phyloP scores from a whole-genome alignment of 2,888 invertebrate genomes.

The Elmis aenea region DNA sequence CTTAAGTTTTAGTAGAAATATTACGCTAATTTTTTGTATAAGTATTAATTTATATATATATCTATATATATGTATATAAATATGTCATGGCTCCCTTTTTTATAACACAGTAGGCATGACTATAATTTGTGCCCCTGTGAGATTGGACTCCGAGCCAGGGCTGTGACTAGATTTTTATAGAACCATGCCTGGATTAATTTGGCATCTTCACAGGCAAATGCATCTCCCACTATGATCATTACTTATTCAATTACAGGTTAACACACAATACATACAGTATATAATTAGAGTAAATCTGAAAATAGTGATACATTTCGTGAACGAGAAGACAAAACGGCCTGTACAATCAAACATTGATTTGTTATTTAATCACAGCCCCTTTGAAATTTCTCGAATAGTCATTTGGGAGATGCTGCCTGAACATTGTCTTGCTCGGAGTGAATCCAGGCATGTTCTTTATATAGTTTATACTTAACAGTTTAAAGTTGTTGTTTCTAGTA shows the following conservation, averaged over 20 bases:
- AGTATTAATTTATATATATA: constrained; percentile 29
- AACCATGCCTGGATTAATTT: constrained; percentile 37
- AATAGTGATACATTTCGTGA: constrained; percentile 44
- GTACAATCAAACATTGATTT: constrained; percentile 65
- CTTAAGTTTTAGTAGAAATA: constrained; percentile 46
- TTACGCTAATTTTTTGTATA: constrained; percentile 36
- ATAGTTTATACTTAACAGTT: constrained; percentile 15
- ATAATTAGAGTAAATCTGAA: constrained; percentile 41
- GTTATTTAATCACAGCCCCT: constrained; percentile 72
- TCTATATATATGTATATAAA: constrained; percentile 42
- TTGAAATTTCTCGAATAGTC: constrained; percentile 62
- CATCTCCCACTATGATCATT: constrained; percentile 20
- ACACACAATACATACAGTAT: constrained; percentile 37
- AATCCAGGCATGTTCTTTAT: constrained; percentile 19
- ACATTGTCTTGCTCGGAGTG: constrained; percentile 9
- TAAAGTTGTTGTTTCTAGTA: constrained; percentile 29
- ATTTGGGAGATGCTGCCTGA: constrained; percentile 32
- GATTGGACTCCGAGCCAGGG: constrained; percentile 26
- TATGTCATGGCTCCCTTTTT: constrained; percentile 42
- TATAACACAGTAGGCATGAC: constrained; percentile 16
- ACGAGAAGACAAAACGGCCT: constrained; percentile 62
- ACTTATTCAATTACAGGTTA: constrained; percentile 28
- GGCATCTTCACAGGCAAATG: constrained; percentile 24
- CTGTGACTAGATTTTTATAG: constrained; percentile 42
- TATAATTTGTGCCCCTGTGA: constrained; percentile 16